These are phyloP conservation scores for Vicugna pacos DNA, from an alignment of 2,113 vertebrate species.

Conservation along the genomic window DNA sequence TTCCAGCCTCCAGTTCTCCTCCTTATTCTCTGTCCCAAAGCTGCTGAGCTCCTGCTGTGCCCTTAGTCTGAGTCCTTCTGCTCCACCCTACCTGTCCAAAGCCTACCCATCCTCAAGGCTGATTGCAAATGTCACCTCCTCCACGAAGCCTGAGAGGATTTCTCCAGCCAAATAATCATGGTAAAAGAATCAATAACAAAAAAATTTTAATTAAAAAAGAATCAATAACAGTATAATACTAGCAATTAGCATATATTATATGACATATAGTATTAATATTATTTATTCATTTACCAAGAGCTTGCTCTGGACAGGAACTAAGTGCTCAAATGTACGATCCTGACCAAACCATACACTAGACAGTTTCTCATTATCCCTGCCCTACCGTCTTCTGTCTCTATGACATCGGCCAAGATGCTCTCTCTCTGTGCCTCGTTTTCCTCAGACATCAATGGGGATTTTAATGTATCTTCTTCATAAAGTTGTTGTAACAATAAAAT, in stretches of 20 bases:
- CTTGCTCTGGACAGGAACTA: background rate
- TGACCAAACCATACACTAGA: background rate
- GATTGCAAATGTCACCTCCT: background rate
- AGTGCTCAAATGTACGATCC: background rate
- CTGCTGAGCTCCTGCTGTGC: background rate
- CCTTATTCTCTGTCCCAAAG: background rate
- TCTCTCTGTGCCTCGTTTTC: background rate
- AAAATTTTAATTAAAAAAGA: background rate
- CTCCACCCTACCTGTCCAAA: background rate
- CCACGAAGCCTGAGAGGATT: background rate
- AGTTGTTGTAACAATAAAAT: background rate
- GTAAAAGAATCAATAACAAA: background rate
- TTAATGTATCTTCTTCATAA: background rate
- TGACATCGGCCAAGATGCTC: background rate
- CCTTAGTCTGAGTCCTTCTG: background rate
- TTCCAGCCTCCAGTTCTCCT: background rate
- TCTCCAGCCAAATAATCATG: background rate
- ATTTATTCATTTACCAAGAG: background rate
- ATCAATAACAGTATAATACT: too few species aligned
- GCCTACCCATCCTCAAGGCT: background rate
- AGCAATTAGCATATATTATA: too few species aligned
- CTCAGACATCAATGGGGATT: background rate
- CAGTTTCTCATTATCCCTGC: background rate
- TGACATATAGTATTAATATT: too few species aligned
- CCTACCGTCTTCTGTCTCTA: background rate